Evolutionary conservation across 2,113 vertebrate genomes (phyloP).

Genomic region (Oreochromis niloticus): DNA sequence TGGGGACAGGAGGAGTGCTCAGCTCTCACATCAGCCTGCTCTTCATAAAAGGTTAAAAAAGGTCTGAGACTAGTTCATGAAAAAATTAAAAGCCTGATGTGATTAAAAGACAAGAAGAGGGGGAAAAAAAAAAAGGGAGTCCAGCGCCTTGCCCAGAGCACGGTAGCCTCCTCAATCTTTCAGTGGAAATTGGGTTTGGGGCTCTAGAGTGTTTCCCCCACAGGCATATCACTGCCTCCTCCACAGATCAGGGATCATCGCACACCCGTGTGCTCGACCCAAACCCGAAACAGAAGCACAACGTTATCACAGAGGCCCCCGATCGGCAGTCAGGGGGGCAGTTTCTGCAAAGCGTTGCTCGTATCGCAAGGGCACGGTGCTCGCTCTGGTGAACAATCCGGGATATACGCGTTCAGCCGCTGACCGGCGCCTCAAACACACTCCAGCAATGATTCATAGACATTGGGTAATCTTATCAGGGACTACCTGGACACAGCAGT

Average conservation of each 20-base stretch:
- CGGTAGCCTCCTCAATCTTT: slow-evolving; percentile 44
- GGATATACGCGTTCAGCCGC: not conserved
- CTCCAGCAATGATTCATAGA: slow-evolving; percentile 58
- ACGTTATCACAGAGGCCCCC: not conserved
- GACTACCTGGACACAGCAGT: slow-evolving; percentile 65
- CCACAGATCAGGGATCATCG: slow-evolving; percentile 30
- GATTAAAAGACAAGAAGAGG: slow-evolving; percentile 43
- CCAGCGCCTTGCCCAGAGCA: slow-evolving; percentile 12
- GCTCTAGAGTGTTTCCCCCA: slow-evolving; percentile 1
- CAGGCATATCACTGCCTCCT: not conserved
- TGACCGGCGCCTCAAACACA: slow-evolving; percentile 33
- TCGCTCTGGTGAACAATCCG: not conserved
- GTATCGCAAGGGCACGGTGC: not conserved
- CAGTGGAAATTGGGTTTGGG: slow-evolving; percentile 40
- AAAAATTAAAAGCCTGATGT: slow-evolving; percentile 58
- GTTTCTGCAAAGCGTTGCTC: slow-evolving; percentile 5
- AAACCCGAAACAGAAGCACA: not conserved
- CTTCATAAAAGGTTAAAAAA: slow-evolving; percentile 52
- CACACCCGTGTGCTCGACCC: not conserved
- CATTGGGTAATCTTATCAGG: slow-evolving; percentile 70
- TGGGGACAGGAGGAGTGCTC: not conserved
- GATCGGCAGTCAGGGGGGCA: slow-evolving; percentile 13
- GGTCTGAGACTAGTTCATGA: slow-evolving; percentile 39
- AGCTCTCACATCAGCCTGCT: not conserved
- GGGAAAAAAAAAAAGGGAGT: not conserved